Base-by-base conservation (phyloP, 2,888 invertebrate species). In the Drosophila atroscutellata region DNA sequence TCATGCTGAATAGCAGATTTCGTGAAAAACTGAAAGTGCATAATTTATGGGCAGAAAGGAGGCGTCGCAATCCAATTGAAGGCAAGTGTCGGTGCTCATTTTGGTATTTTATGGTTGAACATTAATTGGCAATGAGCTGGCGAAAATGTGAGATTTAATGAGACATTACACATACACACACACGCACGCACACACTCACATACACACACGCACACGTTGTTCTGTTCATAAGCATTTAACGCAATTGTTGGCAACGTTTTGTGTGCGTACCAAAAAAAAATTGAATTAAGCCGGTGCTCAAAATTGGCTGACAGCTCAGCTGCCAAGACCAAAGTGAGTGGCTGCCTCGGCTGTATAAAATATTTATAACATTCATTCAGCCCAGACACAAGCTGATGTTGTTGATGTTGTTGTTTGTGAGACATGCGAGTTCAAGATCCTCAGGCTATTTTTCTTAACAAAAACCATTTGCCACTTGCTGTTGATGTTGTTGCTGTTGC, bases 111-210 rank as follows among this genome's bases (percentile, higher is more conserved):
- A 79, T 68, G 79, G 58, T 57, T 28, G 34, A 30, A 34, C 65
- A 64, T 69, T 80, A 80, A 80, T 80, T 79, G 66, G 15, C 81
- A 62, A 73, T 78, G 74, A 70, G 60, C 42, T 28, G 49, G 42
- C 58, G 66, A 55, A 66, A 74, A 62, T 45, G 80, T 71, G 61
- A 52, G 42, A 65, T 69, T 49, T 77, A 83, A 77, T 81, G 71
- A 67, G 65, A 74, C 52, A 75, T 71, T 69, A 70, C 71, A 32
- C 72, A 83, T 77, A 80, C 72, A 72, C 61, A 26, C 36, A 18
- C 37, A 37, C 3, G 1, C 20, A 5, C 1, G 0, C 50, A 8
- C 32, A 32, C 13, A 20, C 32, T 5, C 32, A n/a, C 7, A 7
- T 15, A 51, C 51, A 8, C 32, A 7, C 7, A 3, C 20, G 20